phyloP scores from a whole-genome alignment of 2,797 vertebrate species.

The Apodemus agrarius region DNA sequence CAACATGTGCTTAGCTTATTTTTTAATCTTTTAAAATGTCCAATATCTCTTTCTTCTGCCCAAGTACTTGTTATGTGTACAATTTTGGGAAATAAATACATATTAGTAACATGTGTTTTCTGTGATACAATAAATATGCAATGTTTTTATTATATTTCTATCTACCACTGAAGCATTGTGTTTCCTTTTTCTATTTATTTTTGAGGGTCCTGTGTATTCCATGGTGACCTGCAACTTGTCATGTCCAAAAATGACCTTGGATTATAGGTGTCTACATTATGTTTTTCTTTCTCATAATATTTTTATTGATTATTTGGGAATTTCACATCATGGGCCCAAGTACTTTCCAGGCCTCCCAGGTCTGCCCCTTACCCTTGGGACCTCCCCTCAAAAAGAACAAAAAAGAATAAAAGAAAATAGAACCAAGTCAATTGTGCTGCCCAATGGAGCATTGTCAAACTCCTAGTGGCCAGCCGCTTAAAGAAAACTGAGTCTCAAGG shows the following conservation, averaged over 20 bases:
- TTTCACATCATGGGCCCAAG: background rate
- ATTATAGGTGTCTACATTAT: background rate
- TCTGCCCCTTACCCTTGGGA: background rate
- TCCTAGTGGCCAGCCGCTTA: background rate
- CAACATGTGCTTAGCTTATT: slow-evolving; percentile 10
- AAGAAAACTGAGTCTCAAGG: background rate
- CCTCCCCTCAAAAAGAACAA: background rate
- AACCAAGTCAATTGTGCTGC: background rate
- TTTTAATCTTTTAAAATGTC: slow-evolving; percentile 39
- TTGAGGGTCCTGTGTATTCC: background rate
- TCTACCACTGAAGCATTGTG: background rate
- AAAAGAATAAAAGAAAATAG: background rate
- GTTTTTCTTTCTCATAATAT: background rate
- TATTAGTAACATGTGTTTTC: background rate
- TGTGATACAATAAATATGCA: background rate
- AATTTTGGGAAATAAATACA: slow-evolving; percentile 26
- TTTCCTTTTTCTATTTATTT: background rate
- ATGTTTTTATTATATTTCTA: background rate
- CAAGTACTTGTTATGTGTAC: background rate
- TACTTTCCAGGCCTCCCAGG: background rate
- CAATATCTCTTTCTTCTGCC: background rate
- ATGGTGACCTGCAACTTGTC: background rate
- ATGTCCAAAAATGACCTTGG: background rate
- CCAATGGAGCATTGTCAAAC: background rate
- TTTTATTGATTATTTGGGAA: background rate